Evolutionary conservation across 2,888 invertebrate genomes (phyloP), one percentile per base, ranked within the genome.

Genomic region (Drosophila trichaetosa): DNA sequence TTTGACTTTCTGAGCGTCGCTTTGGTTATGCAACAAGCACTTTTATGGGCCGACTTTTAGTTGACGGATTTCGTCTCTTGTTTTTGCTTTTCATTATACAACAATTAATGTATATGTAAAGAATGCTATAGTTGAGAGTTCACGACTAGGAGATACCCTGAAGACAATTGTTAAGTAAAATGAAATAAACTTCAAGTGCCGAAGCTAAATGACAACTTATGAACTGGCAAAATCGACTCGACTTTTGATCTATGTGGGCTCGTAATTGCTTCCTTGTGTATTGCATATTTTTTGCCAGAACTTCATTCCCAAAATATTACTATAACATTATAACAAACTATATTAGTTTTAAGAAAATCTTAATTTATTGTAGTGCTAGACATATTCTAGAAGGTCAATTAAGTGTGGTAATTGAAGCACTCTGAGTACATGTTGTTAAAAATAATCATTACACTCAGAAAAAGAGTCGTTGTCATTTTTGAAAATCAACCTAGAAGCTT

Each of bases 1-100:
- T 27, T 67, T 27, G 36, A 48, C 62, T 18, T n/a, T 60, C 36
- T 38, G 51, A 52, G 36, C 3, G 2, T 21, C 18, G 38, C 21
- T 49, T 70, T 60, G 66, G 48, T 70, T 75, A 54, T 27, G 49
- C 57, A 79, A 75, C 49, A 61, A 31, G 24, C 24, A n/a, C 13
- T 75, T 63, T 63, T 36, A 63, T 63, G 24, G 31, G 53, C 34
- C 24, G 49, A 31, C 13, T 73, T 68, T 76, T 51, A 63, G 48
- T 34, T 64, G 53, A 16, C 24, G 16, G 24, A 4, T 38, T 24
- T 24, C 2, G 7, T 49, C 59, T 46, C 8, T 6, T n/a, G 24
- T 62, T 62, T 34, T 31, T 42, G 53, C 36, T 27, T 40, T 57
- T 4, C 21, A 29, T 73, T 71, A 63, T 57, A 42, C 40, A 66